Evolutionary conservation across 2,113 vertebrate species (phyloP).

Genomic region (Mobula hypostoma): DNA sequence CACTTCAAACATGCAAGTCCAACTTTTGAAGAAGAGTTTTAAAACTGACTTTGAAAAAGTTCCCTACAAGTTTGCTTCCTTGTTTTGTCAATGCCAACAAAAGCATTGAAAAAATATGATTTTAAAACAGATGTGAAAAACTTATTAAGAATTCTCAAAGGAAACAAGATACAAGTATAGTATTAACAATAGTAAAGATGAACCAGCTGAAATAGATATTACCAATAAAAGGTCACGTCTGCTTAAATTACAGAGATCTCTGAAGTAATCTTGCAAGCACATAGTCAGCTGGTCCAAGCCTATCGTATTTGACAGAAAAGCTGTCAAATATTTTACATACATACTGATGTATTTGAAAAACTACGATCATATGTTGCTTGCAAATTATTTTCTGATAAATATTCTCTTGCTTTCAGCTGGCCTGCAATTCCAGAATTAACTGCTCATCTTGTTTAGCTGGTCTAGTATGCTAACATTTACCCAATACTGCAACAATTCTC

Average conservation of each 20-base stretch:
- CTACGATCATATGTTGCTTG: neutral
- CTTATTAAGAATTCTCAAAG: neutral
- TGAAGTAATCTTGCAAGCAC: neutral
- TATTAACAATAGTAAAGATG: slow-evolving; percentile 16
- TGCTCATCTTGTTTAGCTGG: neutral
- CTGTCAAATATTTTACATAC: neutral
- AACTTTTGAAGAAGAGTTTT: neutral
- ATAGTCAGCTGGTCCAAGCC: neutral
- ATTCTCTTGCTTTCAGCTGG: neutral
- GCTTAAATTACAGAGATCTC: neutral
- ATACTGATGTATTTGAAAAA: too few relatives aligned
- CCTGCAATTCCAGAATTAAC: neutral
- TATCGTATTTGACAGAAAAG: neutral
- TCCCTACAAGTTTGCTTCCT: neutral
- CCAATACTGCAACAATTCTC: neutral
- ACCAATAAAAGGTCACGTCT: neutral
- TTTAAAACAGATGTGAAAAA: neutral
- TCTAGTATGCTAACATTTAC: neutral
- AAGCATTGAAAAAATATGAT: neutral
- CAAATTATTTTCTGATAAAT: neutral
- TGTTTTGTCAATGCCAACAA: neutral
- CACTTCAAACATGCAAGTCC: neutral
- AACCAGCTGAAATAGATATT: neutral
- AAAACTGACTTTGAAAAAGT: neutral
- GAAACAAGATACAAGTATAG: neutral